Evolutionary conservation across 1,140 invertebrate genomes (phyloP).

Genomic region (Anastrepha obliqua): DNA sequence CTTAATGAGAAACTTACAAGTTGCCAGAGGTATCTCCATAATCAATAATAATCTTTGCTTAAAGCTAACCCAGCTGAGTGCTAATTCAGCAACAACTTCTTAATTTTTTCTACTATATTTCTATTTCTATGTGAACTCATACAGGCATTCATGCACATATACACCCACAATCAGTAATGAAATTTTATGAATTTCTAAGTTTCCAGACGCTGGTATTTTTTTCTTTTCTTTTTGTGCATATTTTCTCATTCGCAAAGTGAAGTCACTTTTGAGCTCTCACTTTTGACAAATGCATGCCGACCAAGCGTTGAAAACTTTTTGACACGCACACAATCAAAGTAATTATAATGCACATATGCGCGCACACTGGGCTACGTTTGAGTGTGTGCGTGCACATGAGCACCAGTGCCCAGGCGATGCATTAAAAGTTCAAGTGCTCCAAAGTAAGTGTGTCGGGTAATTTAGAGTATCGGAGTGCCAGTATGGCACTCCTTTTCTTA

Average conservation of each 20-base stretch:
- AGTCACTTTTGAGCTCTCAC: not conserved
- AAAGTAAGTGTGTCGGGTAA: not conserved
- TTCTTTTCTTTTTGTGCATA: not conserved
- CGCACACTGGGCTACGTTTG: not conserved
- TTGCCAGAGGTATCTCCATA: too few relatives aligned
- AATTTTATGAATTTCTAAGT: too few relatives aligned
- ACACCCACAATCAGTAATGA: too few relatives aligned
- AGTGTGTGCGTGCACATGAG: not conserved
- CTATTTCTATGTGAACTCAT: too few relatives aligned
- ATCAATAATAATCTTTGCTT: too few relatives aligned
- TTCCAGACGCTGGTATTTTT: too few relatives aligned
- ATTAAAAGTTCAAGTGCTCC: not conserved
- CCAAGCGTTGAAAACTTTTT: not conserved
- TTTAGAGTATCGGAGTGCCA: not conserved
- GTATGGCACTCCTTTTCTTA: too few relatives aligned
- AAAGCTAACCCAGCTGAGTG: too few relatives aligned
- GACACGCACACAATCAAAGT: not conserved
- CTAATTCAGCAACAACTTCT: too few relatives aligned
- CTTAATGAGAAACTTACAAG: too few relatives aligned
- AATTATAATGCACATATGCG: not conserved
- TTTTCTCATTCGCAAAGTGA: conserved; percentile 13
- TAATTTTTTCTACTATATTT: too few relatives aligned
- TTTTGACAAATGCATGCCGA: not conserved
- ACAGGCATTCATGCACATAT: too few relatives aligned
- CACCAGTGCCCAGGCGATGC: not conserved